A percentile compares a stretch with the other conserved stretches of the same genome.
Conservation (phyloP, 2,888 invertebrate genomes). For the Cotesia congregata region DNA sequence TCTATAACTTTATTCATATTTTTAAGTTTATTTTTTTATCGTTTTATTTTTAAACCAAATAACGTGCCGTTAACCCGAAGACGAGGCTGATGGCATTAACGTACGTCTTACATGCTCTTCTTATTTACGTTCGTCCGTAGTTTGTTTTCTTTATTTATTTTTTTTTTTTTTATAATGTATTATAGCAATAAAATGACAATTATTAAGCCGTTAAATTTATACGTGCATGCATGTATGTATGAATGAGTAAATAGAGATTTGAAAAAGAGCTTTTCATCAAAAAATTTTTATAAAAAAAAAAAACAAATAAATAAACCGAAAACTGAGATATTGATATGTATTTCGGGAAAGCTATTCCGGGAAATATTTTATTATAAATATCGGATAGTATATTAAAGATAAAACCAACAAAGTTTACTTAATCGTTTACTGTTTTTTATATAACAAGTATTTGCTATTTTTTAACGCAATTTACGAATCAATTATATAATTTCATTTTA, state of each 20-base stretch:
- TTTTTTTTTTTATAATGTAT: background rate
- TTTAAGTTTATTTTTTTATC: background rate
- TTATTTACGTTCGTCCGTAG: background rate
- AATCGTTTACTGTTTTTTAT: background rate
- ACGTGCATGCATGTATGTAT: slow-evolving; percentile 11
- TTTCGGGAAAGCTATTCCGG: slow-evolving; percentile 1
- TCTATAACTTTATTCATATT: background rate
- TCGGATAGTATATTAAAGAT: background rate
- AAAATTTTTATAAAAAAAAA: background rate
- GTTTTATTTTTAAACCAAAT: background rate
- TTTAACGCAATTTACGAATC: background rate
- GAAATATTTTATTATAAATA: background rate
- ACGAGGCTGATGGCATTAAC: slow-evolving; percentile 13
- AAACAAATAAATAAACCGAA: background rate
- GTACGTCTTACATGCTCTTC: background rate
- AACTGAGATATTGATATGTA: background rate
- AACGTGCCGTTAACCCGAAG: slow-evolving; percentile 20
- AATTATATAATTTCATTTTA: background rate
- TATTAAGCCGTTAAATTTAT: background rate
- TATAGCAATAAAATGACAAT: background rate
- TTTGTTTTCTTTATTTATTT: background rate
- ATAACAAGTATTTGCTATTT: background rate
- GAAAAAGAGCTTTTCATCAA: background rate
- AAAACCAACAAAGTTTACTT: background rate
- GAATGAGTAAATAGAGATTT: background rate